A percentile compares a stretch with the other conserved stretches of the same genome.
These are phyloP conservation scores for Parnassius orleans DNA, from an alignment of 2,888 invertebrate species.

Conservation along the genomic window DNA sequence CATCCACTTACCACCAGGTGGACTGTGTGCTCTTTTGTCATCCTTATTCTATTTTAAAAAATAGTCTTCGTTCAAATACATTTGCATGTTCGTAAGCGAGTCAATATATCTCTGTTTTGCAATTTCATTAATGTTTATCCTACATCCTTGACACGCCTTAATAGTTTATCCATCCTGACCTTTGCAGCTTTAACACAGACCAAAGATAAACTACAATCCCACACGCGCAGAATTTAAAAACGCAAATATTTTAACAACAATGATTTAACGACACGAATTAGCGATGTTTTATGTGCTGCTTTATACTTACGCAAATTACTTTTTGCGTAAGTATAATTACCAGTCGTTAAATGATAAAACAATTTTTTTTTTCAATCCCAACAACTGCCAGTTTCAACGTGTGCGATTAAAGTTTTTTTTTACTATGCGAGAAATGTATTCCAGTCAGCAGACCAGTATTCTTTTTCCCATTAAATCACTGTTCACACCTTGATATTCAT, in stretches of 20 bases:
- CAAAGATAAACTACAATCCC: conserved; percentile 4
- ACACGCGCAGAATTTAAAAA: not conserved
- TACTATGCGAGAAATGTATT: not conserved
- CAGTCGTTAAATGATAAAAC: not conserved
- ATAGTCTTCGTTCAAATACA: too few relatives aligned
- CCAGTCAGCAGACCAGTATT: too few relatives aligned
- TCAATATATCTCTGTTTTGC: not conserved
- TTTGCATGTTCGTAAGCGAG: too few relatives aligned
- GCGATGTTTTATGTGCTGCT: not conserved
- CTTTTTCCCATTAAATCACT: too few relatives aligned
- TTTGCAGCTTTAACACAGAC: conserved; percentile 7
- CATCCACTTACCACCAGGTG: too few relatives aligned
- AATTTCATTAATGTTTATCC: conserved; percentile 3
- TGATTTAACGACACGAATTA: conserved; percentile 6
- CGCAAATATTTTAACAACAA: not conserved
- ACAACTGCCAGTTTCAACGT: conserved; percentile 1
- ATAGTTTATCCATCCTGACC: conserved; percentile 10
- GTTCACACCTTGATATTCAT: too few relatives aligned
- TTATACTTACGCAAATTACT: not conserved
- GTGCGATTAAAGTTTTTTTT: not conserved
- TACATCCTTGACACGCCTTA: conserved; percentile 9
- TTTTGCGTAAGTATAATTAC: too few relatives aligned
- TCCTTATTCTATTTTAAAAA: too few relatives aligned
- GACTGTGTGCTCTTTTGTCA: too few relatives aligned
- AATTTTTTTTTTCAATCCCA: too few relatives aligned